Conservation (phyloP, 92 coral and sea anemone genomes). For the Phenganax subtilis region DNA sequence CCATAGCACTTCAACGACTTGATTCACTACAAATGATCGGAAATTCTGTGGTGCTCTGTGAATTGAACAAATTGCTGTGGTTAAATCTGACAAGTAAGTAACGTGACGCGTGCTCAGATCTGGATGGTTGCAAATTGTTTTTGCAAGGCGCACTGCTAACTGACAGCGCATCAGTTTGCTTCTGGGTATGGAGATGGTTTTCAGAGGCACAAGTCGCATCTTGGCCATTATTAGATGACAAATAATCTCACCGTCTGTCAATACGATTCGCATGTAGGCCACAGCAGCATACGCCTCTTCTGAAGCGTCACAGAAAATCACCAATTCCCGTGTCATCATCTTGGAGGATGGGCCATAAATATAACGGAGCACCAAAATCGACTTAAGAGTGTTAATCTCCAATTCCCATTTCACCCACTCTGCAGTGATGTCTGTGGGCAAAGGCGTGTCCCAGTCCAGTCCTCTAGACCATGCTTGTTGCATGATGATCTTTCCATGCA, state of each 20-base stretch:
- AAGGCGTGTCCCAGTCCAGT: slow-evolving; percentile 44
- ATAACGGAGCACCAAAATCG: slow-evolving; percentile 41
- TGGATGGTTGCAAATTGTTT: slow-evolving; percentile 4
- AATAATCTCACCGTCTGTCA: slow-evolving; percentile 12
- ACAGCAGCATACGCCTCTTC: slow-evolving; percentile 47
- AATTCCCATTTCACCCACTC: slow-evolving; percentile 48
- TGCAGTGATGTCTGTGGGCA: slow-evolving; percentile 40
- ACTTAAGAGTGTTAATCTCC: slow-evolving; percentile 39
- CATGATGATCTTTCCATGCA: slow-evolving; percentile 42
- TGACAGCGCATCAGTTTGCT: slow-evolving; percentile 39
- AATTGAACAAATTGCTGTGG: slow-evolving; percentile 41
- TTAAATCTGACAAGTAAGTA: slow-evolving; percentile 30
- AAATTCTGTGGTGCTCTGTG: slow-evolving; percentile 10
- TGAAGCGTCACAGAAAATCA: slow-evolving; percentile 44
- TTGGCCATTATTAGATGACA: slow-evolving; percentile 35
- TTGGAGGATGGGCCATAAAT: slow-evolving; percentile 21
- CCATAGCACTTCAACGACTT: slow-evolving; percentile 35
- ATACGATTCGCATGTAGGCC: slow-evolving; percentile 22
- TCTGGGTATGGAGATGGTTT: slow-evolving; percentile 40
- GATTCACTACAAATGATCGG: slow-evolving; percentile 36
- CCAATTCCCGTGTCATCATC: slow-evolving; percentile 1
- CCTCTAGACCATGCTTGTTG: slow-evolving; percentile 48
- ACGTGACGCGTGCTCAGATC: slow-evolving; percentile 11
- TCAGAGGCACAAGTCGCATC: slow-evolving; percentile 40
- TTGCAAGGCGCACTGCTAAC: slow-evolving; percentile 39